A percentile compares a stretch with the other conserved stretches of the same genome.
These are phyloP conservation scores for Butorides virescens DNA, from an alignment of 2,113 vertebrate genomes.

Conservation along the genomic window DNA sequence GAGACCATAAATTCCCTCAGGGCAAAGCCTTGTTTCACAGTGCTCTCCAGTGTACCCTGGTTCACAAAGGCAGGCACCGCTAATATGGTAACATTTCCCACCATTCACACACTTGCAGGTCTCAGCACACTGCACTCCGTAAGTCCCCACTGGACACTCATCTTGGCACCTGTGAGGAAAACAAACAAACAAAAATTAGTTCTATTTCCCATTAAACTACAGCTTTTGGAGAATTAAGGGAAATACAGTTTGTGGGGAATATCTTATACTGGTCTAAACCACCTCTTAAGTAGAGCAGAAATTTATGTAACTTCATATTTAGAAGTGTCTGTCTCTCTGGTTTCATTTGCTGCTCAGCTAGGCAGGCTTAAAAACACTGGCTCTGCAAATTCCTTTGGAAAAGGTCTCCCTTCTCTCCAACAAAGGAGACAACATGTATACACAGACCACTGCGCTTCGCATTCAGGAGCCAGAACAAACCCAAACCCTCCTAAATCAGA, in stretches of 20 bases:
- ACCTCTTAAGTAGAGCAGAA: not conserved
- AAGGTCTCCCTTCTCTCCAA: not conserved
- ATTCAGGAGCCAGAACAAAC: not conserved
- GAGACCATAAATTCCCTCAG: conserved; percentile 84
- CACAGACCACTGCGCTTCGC: not conserved
- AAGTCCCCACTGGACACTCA: conserved; percentile 88
- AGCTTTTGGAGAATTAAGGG: not conserved
- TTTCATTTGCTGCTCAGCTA: not conserved
- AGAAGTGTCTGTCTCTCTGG: not conserved
- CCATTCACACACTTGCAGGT: conserved; percentile 86
- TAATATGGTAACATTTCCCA: conserved; percentile 89
- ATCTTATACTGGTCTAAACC: not conserved
- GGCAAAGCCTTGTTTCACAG: conserved; percentile 87
- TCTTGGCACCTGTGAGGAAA: conserved; percentile 87
- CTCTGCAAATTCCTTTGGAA: not conserved
- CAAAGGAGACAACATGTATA: not conserved
- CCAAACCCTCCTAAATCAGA: not conserved
- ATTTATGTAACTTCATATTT: not conserved
- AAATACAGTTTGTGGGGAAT: not conserved
- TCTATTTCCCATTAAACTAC: not conserved
- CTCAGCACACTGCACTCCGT: conserved; percentile 81
- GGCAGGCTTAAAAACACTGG: not conserved
- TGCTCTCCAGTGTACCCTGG: conserved; percentile 85
- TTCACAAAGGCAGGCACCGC: conserved; percentile 88
- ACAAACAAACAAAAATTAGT: not conserved